Evolutionary conservation across 1,140 invertebrate species (phyloP), one percentile per base, ranked within the genome.

Genomic region (Nasonia giraulti): DNA sequence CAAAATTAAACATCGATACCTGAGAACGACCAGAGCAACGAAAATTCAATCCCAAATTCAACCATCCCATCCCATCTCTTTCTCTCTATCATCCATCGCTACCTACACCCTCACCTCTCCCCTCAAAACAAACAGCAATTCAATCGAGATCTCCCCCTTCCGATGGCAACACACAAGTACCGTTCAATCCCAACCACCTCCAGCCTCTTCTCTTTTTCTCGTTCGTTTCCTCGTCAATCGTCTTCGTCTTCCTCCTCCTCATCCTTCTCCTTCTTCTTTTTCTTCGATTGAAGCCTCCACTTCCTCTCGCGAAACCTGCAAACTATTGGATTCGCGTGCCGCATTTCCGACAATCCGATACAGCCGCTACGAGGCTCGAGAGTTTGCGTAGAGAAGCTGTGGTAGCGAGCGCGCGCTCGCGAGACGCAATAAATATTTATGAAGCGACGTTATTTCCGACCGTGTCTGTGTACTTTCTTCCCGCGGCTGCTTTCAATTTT

Each of bases 391-490:
- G 55, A 62, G 55, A 62, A 62, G 17, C 55, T n/a, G 14, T 6
- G 55, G 17, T 62, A 20, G 14, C 14, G 20, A n/a, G 55, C 40
- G 74, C 74, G 44, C 50, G 47, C 50, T n/a, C 55, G 62, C 8
- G 27, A 44, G 40, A 44, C 77, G 68, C 80, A 62, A 82, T 82
- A 82, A 82, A 82, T 82, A 82, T 82, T 82, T 82, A 82, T 82
- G 80, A 82, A 62, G 71, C 71, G 23, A 40, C 71, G 71, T 75
- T 82, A 75, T 82, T 74, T 75, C 71, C 50, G 20, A 12, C 80
- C 71, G 10, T 73, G 40, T 11, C 76, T 20, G 74, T 47, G n/a
- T 73, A 62, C 50, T 31, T 75, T 74, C 50, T 20, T 62, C 2
- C 17, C 37, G 73, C 37, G 78, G 17, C 31, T 12, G 73, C 40